Evolutionary conservation across 2,797 vertebrate species (phyloP).

Genomic region (Nannoperca obscura): DNA sequence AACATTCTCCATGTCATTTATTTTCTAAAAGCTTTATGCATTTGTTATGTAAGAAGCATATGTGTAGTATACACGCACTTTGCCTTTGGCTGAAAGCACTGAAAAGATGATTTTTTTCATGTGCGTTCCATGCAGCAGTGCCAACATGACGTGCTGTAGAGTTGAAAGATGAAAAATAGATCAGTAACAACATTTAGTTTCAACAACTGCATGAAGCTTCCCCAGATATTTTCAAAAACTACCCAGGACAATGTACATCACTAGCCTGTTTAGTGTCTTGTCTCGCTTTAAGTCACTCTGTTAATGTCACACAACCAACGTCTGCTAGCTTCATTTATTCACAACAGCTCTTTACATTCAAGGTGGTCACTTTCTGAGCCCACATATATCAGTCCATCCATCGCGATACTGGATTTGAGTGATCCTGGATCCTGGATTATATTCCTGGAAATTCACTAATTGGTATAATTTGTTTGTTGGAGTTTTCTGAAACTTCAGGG

Average conservation of each 20-base stretch:
- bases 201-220: no score
- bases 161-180: background rate
- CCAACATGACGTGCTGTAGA: no score
- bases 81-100: background rate
- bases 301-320: background rate
- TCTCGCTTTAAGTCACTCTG: background rate
- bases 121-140: background rate
- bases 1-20: constrained; percentile 14
- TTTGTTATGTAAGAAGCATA: constrained; percentile 26
- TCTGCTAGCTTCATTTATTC: background rate
- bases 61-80: background rate
- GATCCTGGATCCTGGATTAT: background rate
- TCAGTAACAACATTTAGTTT: background rate
- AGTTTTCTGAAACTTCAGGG: constrained; percentile 17
- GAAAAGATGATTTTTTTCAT: background rate
- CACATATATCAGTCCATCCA: background rate
- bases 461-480: background rate
- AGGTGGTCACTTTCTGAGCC: background rate
- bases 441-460: background rate
- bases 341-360: background rate
- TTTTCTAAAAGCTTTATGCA: constrained; percentile 42
- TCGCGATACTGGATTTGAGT: background rate
- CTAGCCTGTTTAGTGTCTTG: background rate
- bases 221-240: no score
- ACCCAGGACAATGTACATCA: no score